Evolutionary conservation across 2,888 invertebrate genomes (phyloP), one percentile per base, ranked within the genome.

Genomic region (Tholera decimalis): DNA sequence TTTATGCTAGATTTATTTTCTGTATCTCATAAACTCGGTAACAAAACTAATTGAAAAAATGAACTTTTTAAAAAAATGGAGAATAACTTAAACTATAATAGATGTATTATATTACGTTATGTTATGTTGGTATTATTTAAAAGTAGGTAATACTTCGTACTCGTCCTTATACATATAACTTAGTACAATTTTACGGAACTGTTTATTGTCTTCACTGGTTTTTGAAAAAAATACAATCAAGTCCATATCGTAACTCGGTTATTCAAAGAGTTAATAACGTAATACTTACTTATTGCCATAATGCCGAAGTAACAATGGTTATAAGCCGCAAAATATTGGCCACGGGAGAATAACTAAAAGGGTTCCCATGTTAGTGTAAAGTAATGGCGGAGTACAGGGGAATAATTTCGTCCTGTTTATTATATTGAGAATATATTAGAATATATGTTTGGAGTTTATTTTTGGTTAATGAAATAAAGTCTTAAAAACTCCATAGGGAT

Each of bases 311-410:
- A 63, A 69, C 74, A 81, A 79, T 72, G 67, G 69, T 71, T 55
- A 43, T 67, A 65, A 65, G 30, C 60, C 53, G 33, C 49, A 56
- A 30, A 55, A 64, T 76, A 64, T 68, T 68, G 55, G 64, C 68
- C 51, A 37, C 49, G 73, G 71, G 57, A 76, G 51, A 56, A 15
- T 26, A 22, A 47, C 69, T 79, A 79, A 82, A 80, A 80, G 80
- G 80, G 77, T 80, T 80, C 64, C 46, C 50, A 43, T 80, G 79
- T 80, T 67, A 55, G 57, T 59, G 61, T 28, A 72, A 72, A 74
- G 67, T 82, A 73, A 79, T 58, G 51, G 57, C 51, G 33, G 22
- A 61, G 46, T 63, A 22, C 50, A 55, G 28, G 62, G 60, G 64
- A 57, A 70, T 82, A 75, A 75, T 67, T 53, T 63, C 35, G 33